These are phyloP conservation scores for Montipora foliosa DNA, from an alignment of 64 coral and sea anemone species.

Conservation along the genomic window DNA sequence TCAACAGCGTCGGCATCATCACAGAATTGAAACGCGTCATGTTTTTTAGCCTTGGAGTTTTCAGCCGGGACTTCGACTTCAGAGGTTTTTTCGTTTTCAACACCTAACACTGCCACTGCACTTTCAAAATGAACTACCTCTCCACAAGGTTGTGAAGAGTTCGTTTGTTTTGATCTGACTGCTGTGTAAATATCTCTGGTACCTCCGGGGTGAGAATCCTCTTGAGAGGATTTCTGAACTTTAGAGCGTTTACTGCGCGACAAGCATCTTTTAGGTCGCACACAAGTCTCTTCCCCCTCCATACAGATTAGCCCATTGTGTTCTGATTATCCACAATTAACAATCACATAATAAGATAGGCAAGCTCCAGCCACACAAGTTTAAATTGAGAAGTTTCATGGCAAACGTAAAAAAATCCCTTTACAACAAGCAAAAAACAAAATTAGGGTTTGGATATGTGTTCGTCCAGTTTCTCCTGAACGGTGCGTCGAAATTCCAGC, in stretches of 20 bases:
- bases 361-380: not conserved
- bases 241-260: conserved; percentile 28
- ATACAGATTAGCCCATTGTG: conserved; percentile 9
- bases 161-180: not conserved
- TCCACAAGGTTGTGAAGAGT: not conserved
- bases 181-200: not conserved
- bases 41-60: not conserved
- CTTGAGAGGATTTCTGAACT: not conserved
- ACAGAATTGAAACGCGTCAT: conserved; percentile 4
- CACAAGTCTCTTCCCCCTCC: conserved; percentile 10
- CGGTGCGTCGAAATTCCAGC: conserved; percentile 80
- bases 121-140: not conserved
- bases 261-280: conserved; percentile 25
- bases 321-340: not conserved
- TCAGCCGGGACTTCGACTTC: not conserved
- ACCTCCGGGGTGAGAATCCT: not conserved
- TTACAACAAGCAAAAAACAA: not conserved
- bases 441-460: conserved; percentile 48
- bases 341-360: not conserved
- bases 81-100: not conserved
- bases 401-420: not conserved
- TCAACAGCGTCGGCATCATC: not conserved
- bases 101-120: not conserved
- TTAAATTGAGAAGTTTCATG: not conserved
- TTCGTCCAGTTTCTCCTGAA: conserved; percentile 80